These are phyloP conservation scores for Oriolus oriolus DNA, from an alignment of 2,113 vertebrate species.

Conservation along the genomic window DNA sequence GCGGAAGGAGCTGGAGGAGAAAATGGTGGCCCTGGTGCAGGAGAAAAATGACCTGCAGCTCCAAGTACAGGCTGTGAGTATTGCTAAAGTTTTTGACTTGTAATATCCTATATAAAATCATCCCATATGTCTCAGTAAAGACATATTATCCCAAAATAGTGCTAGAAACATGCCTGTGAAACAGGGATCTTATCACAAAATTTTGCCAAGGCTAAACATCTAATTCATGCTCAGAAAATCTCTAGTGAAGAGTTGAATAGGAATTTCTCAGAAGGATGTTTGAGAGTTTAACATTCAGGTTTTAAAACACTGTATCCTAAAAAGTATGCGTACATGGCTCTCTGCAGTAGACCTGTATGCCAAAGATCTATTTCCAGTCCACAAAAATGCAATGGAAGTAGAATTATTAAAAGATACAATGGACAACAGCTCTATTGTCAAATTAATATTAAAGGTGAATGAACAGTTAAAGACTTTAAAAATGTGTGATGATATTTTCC, in stretches of 20 bases:
- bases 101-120: neutral
- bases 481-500: neutral
- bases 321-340: neutral
- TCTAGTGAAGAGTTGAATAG: neutral
- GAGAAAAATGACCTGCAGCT: constrained; percentile 87
- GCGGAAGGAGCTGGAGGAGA: constrained; percentile 82
- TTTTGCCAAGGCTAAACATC: neutral
- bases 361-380: neutral
- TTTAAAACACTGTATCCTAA: neutral
- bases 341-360: neutral
- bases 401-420: neutral
- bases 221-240: neutral
- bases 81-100: neutral
- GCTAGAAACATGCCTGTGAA: neutral
- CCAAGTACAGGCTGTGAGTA: constrained; percentile 84
- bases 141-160: neutral
- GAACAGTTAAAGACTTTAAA: neutral
- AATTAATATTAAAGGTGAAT: neutral
- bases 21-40: constrained; percentile 75
- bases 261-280: neutral
- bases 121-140: neutral
- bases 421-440: neutral
- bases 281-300: neutral
- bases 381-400: neutral
- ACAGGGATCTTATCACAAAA: neutral